Base-by-base conservation (phyloP, 2,113 vertebrate species). In the Syngnathus scovelli region DNA sequence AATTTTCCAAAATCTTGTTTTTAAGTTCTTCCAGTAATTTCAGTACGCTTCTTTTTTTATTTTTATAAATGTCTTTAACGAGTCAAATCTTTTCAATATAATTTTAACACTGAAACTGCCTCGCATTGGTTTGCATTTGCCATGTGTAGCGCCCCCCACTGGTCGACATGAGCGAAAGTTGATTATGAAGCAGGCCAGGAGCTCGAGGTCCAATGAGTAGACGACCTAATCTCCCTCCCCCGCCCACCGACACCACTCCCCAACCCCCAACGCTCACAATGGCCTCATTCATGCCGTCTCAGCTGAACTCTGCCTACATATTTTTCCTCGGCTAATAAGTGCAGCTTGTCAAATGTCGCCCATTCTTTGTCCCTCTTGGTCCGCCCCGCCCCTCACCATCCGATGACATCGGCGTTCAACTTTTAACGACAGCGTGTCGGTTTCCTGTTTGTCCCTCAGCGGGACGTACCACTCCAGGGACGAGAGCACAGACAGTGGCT, bases 391-490 rank as follows among this genome's bases (percentile, higher is more conserved):
- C 52, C 52, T 6, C n/a, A n/a, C n/a, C 21, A 13, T 55, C 52
- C 36, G 18, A 60, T 18, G 19, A 61, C 18, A 1, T 8, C 6
- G 23, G 54, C 27, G 6, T 13, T 33, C 41, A 66, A 66, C 67
- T 68, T 78, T 72, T 72, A 68, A 64, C 75, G 71, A 67, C 66
- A 16, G 41, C 33, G 44, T 43, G 67, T 72, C 52, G 48, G 64
- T 63, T 66, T 60, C 61, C 13, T 65, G 73, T 66, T 15, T 68
- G 16, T 19, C 59, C n/a, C 1, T 39, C 78, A 99, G 97, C 76
- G 97, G 96, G 85, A 99, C 95, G 55, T 99, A 97, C 80, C 97
- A 99, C 93, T 98, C 97, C 86, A 92, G 96, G 79, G 97, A 98
- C 15, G 97, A 99, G 88, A 99, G 97, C 83, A 99, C 96, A 7